Conservation (phyloP, 2,888 invertebrate species). For the Stenchaetothrips biformis region DNA sequence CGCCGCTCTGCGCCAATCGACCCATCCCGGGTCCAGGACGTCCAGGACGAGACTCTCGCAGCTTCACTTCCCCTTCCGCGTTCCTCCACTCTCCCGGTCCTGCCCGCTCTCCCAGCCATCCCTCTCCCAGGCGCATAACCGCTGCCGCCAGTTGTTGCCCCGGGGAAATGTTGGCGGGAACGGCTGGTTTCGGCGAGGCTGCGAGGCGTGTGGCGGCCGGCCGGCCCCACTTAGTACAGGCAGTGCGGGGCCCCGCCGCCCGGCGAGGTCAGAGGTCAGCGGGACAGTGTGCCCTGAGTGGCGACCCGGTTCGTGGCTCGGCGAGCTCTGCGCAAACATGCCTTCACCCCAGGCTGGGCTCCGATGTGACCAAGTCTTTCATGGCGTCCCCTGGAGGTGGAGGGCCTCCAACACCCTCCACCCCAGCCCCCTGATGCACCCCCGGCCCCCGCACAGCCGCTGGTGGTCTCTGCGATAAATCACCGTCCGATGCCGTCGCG, state of each 20-base stretch:
- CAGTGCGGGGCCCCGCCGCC: not conserved
- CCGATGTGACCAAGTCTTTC: no score
- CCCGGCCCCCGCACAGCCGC: no score
- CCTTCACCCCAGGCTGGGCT: no score
- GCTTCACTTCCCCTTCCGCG: not conserved
- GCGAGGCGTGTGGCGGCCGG: no score
- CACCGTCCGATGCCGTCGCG: not conserved
- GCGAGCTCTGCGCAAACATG: no score
- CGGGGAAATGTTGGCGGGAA: not conserved
- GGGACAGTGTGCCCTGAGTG: not conserved
- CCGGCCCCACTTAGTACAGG: no score
- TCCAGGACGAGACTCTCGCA: not conserved
- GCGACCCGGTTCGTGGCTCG: no score
- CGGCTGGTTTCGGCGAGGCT: not conserved
- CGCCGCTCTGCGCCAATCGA: conserved; percentile 1
- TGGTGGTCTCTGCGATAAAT: conserved; percentile 1
- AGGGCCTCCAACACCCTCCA: no score
- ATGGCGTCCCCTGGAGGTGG: no score
- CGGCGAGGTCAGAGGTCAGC: not conserved
- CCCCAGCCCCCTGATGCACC: no score
- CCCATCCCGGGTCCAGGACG: not conserved
- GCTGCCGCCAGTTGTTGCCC: not conserved
- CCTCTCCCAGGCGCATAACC: not conserved
- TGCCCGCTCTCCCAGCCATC: not conserved
- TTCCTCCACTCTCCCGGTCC: not conserved